Conservation (phyloP, 2,888 invertebrate genomes). For the Halictus ligatus region DNA sequence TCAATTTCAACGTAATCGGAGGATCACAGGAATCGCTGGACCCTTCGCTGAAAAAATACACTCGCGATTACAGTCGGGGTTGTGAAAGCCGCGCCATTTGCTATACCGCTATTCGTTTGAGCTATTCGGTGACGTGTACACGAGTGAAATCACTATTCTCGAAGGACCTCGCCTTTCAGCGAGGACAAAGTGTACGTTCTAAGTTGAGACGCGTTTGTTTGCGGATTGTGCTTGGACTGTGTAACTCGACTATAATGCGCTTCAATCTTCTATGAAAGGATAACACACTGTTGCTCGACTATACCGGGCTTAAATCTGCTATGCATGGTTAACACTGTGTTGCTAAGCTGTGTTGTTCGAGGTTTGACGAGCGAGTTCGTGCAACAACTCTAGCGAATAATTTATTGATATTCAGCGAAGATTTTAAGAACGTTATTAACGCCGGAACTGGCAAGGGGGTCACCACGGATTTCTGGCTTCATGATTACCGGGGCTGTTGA, state of each 20-base stretch:
- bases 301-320: background rate
- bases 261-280: background rate
- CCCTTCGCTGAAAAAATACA: background rate
- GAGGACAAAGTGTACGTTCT: background rate
- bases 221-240: background rate
- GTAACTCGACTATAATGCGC: background rate
- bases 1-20: background rate
- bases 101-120: background rate
- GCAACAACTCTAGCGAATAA: slow-evolving; percentile 4
- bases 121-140: background rate
- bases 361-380: background rate
- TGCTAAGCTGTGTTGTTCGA: background rate
- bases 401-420: background rate
- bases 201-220: background rate
- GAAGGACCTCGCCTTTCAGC: background rate
- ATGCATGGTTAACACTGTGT: slow-evolving; percentile 2
- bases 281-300: background rate
- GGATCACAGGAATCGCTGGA: background rate
- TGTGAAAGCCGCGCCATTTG: too few relatives aligned
- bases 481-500: background rate
- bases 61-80: background rate
- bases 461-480: background rate
- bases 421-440: slow-evolving; percentile 3
- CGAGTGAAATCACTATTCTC: background rate
- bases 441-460: background rate